These are phyloP conservation scores for Ophion slaviceki DNA, from an alignment of 2,888 invertebrate species.

Conservation along the genomic window DNA sequence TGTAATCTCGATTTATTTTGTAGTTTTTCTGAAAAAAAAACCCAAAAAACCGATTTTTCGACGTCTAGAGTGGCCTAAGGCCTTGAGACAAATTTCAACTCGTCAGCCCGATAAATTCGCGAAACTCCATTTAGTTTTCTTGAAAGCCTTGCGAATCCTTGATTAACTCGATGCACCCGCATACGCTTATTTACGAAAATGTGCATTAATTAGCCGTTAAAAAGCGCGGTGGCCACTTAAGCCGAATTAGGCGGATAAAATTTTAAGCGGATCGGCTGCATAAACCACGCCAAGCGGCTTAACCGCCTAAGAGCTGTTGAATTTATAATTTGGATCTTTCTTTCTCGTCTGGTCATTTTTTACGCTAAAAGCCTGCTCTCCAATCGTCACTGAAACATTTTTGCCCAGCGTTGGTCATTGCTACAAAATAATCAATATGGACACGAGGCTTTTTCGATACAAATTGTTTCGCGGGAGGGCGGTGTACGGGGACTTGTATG, in stretches of 20 bases:
- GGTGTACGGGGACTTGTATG: not conserved
- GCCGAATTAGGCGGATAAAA: slow-evolving; percentile 4
- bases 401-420: too few species aligned
- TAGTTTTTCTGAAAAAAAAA: too few species aligned
- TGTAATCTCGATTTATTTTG: too few species aligned
- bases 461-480: not conserved
- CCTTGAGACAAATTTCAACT: too few species aligned
- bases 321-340: not conserved
- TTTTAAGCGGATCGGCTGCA: slow-evolving; percentile 20
- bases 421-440: not conserved
- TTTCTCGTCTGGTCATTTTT: not conserved
- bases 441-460: not conserved
- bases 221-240: not conserved
- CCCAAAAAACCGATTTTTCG: too few species aligned
- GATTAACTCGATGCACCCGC: not conserved
- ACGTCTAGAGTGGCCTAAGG: too few species aligned
- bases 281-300: slow-evolving; percentile 10
- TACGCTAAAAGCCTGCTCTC: too few species aligned
- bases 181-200: not conserved
- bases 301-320: not conserved
- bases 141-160: not conserved
- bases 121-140: not conserved
- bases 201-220: slow-evolving; percentile 15
- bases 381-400: too few species aligned
- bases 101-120: too few species aligned